Evolutionary conservation across 2,797 vertebrate species (phyloP), one percentile per base, ranked within the genome.

Genomic region (Alosa sapidissima): DNA sequence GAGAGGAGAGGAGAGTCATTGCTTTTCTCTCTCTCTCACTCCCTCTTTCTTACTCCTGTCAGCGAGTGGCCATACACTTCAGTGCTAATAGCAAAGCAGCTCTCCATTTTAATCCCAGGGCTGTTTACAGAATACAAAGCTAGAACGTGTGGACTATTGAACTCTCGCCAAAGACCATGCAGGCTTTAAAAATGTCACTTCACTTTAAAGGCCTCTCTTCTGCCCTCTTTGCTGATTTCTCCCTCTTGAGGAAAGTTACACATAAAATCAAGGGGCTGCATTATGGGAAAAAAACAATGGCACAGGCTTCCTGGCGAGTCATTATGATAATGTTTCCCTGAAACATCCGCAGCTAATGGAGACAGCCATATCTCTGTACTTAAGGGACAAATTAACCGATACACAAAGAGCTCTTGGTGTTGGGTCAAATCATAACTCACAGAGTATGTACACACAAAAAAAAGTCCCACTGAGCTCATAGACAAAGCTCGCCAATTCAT

Each of bases 21-120:
- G 19, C 65, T 72, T 90, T 91, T 91, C 91, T 90, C 89, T 90
- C 88, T 89, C 89, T 92, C 89, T 88, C 89, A 85, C 24, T 51
- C 49, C 9, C 2, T 24, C 55, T 60, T 21, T 60, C 55, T 90
- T 8, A 19, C 88, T 87, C 36, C 72, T 78, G 72, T 47, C 41
- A 19, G 16, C 41, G 16, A 78, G 36, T 45, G 72, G 21, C 41
- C 41, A 9, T 6, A 78, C 72, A 78, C 19, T 4, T 41, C 11
- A 72, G 28, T 0, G 14, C 65, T 41, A 13, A 72, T 11, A 36
- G 33, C 41, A 78, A 78, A 47, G 19, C 36, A 62, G 41, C 36
- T 78, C 45, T 36, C 72, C 36, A 47, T n/a, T 0, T 45, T 78
- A 78, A 78, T 78, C 72, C 41, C 41, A 5, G 3, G 36, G 41